A percentile compares a stretch with the other conserved stretches of the same genome.
phyloP scores from a whole-genome alignment of 2,888 invertebrate species.

The Apamea crenata region DNA sequence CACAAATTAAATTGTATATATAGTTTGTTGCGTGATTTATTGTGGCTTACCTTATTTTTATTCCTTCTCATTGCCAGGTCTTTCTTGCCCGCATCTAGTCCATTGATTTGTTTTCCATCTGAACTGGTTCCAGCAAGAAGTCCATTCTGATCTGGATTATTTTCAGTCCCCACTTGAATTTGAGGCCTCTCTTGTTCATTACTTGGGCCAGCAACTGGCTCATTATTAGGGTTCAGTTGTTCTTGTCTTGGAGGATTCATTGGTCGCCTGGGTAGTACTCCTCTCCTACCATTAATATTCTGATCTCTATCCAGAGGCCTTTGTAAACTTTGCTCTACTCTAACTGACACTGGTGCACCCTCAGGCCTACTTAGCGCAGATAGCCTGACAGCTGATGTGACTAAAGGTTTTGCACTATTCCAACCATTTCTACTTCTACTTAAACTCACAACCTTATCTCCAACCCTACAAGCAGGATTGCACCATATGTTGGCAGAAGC shows the following conservation, averaged over 20 bases:
- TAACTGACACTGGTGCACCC: constrained; percentile 87
- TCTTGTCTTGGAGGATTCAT: constrained; percentile 73
- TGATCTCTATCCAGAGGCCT: constrained; percentile 92
- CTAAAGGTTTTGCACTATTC: constrained; percentile 89
- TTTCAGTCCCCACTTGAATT: constrained; percentile 71
- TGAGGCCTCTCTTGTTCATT: constrained; percentile 74
- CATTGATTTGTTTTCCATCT: constrained; percentile 74
- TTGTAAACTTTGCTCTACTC: constrained; percentile 87
- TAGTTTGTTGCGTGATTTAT: not conserved
- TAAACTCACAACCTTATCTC: constrained; percentile 94
- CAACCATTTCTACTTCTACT: constrained; percentile 91
- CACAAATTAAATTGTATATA: not conserved
- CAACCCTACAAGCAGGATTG: constrained; percentile 96
- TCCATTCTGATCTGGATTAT: constrained; percentile 70
- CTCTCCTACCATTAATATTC: constrained; percentile 93
- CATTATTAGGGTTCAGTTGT: constrained; percentile 73
- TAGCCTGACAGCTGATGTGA: constrained; percentile 90
- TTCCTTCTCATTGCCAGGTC: constrained; percentile 82
- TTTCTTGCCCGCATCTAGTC: constrained; percentile 79
- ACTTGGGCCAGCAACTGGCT: constrained; percentile 87
- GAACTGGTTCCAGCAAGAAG: constrained; percentile 72
- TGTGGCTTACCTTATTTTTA: constrained; percentile 80
- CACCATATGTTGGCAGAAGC: constrained; percentile 97
- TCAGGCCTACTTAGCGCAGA: constrained; percentile 82
- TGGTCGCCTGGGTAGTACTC: constrained; percentile 87